phyloP scores from a whole-genome alignment of 2,888 invertebrate genomes.

The Epistrophe eligans region DNA sequence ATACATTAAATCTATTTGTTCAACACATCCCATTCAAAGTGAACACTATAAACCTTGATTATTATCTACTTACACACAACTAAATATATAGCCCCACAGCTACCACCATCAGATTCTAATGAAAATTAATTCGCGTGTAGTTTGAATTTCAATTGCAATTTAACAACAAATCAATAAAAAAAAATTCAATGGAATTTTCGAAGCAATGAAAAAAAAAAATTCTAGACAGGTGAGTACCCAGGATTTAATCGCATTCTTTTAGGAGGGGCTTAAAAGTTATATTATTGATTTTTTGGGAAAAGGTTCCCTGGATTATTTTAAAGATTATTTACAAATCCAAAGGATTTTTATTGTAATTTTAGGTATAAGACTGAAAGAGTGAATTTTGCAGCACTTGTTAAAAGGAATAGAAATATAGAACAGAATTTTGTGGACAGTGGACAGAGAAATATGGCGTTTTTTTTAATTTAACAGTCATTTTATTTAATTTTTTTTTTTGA shows the following conservation, averaged over 20 bases:
- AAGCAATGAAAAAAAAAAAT: neutral
- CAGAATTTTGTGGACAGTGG: too few relatives aligned
- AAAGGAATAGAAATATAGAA: too few relatives aligned
- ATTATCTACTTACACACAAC: neutral
- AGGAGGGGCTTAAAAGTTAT: too few relatives aligned
- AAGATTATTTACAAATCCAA: too few relatives aligned
- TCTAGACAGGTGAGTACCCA: neutral
- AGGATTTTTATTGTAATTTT: too few relatives aligned
- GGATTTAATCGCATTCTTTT: neutral
- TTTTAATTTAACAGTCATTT: too few relatives aligned
- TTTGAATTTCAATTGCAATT: conserved; percentile 54
- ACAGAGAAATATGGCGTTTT: too few relatives aligned
- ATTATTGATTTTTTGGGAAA: too few relatives aligned
- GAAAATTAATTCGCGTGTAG: conserved; percentile 39
- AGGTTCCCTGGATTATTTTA: too few relatives aligned
- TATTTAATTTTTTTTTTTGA: too few relatives aligned
- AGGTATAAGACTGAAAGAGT: too few relatives aligned
- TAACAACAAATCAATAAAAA: conserved; percentile 39
- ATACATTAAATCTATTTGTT: conserved; percentile 5
- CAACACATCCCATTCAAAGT: neutral
- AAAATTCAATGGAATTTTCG: neutral
- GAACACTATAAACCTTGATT: conserved; percentile 27
- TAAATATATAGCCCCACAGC: neutral
- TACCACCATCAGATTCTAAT: conserved; percentile 19
- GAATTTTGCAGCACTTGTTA: too few relatives aligned